These are phyloP conservation scores for Sebastes taczanowskii DNA, from an alignment of 2,797 vertebrate species.

Conservation along the genomic window DNA sequence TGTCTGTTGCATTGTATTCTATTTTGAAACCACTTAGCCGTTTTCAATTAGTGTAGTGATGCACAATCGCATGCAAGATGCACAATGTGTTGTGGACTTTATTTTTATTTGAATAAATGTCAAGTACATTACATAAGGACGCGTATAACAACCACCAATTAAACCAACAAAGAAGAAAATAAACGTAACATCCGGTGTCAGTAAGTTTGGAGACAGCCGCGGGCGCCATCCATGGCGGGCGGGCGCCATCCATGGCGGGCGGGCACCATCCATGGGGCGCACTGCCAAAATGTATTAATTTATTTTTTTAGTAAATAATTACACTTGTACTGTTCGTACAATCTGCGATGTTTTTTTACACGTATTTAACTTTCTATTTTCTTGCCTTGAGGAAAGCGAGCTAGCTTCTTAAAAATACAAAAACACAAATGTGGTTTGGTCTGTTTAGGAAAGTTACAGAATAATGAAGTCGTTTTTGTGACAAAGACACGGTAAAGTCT, in stretches of 20 bases:
- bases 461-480: too few species aligned
- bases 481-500: too few species aligned
- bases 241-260: too few species aligned
- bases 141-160: neutral
- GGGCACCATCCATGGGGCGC: too few species aligned
- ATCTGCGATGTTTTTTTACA: neutral
- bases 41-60: neutral
- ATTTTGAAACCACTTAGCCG: neutral
- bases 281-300: too few species aligned
- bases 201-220: neutral
- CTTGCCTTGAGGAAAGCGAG: neutral
- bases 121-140: neutral
- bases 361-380: neutral
- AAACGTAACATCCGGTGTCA: neutral
- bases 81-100: neutral
- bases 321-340: neutral
- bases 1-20: neutral
- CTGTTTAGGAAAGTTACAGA: too few species aligned
- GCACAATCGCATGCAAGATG: neutral
- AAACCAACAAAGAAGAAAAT: neutral
- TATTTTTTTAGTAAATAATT: accelerated
- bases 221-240: too few species aligned
- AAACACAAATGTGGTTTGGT: neutral
- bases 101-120: neutral
- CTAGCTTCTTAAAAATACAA: neutral